Base-by-base conservation (phyloP, 2,797 vertebrate genomes). In the Champsocephalus gunnari region DNA sequence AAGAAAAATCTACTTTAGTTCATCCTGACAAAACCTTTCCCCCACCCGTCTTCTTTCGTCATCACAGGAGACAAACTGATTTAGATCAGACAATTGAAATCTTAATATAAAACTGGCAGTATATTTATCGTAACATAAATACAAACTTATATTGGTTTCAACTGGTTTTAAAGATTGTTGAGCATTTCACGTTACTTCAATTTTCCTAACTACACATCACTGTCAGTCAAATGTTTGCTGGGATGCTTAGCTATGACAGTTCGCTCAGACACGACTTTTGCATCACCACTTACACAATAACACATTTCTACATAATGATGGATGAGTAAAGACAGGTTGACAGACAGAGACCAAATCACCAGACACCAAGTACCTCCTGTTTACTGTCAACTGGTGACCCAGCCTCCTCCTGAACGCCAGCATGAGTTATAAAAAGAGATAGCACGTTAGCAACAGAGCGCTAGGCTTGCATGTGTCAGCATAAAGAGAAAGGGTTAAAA, bases 361-460 rank as follows among this genome's bases (percentile, higher is more conserved):
- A 85, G 81, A 82, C 75, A 85, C 78, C 78, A 91, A 87, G 91
- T 95, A 96, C 95, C 95, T 95, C 95, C 89, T 94, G 90, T 91
- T 94, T 95, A 92, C 80, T 90, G 87, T 94, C 92, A 87, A 77
- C 84, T 87, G 91, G 88, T 76, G 92, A 94, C 66, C 80, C 92
- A 75, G 83, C 76, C 75, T 94, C 93, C 87, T 95, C 94, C 94
- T 95, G 93, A 81, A 75, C 59, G 92, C 67, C 89, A 94, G 95
- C 93, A 88, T 75, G 80, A 79, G 85, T 88, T 82, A 64, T 76
- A 79, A 78, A 81, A 75, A 89, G 77, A 92, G 66, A 90, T 72
- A 70, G 76, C 55, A 54, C 74, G 83, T 94, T 92, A 94, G 87
- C 72, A 78, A 87, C 44, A 68, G 45, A 81, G 62, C 49, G 55